These are phyloP conservation scores for Leptodactylus fuscus DNA, from an alignment of 2,113 vertebrate genomes.

Conservation along the genomic window DNA sequence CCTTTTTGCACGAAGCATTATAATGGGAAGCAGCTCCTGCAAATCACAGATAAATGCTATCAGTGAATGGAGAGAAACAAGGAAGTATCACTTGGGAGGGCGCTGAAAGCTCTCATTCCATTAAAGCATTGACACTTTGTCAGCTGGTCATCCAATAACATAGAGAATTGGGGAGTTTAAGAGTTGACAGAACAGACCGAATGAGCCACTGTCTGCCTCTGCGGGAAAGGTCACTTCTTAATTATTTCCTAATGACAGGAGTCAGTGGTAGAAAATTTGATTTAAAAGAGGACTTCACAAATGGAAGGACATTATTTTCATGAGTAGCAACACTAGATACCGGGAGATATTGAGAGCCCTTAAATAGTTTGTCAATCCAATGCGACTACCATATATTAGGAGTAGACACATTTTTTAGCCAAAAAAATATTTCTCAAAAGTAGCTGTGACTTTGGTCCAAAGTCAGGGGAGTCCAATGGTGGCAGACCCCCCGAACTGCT, in stretches of 20 bases:
- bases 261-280: slow-evolving; percentile 2
- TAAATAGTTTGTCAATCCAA: neutral
- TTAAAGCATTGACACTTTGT: slow-evolving; percentile 74
- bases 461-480: too few species aligned
- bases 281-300: neutral
- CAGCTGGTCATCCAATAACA: slow-evolving; percentile 80
- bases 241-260: slow-evolving; percentile 65
- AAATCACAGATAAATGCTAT: slow-evolving; percentile 82
- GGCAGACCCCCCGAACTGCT: too few species aligned
- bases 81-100: slow-evolving; percentile 72
- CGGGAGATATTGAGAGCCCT: neutral
- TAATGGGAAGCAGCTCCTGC: slow-evolving; percentile 81
- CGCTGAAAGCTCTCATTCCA: slow-evolving; percentile 75
- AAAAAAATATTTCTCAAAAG: too few species aligned
- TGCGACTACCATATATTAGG: too few species aligned
- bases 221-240: slow-evolving; percentile 66
- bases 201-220: slow-evolving; percentile 69
- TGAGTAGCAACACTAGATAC: neutral
- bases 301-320: neutral
- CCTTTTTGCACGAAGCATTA: slow-evolving; percentile 76
- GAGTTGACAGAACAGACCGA: slow-evolving; percentile 72
- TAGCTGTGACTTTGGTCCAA: too few species aligned
- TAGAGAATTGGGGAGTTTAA: slow-evolving; percentile 77
- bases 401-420: too few species aligned
- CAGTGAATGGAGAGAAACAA: slow-evolving; percentile 68